These are phyloP conservation scores for Yponomeuta cagnagella DNA, from an alignment of 2,888 invertebrate genomes.

Conservation along the genomic window DNA sequence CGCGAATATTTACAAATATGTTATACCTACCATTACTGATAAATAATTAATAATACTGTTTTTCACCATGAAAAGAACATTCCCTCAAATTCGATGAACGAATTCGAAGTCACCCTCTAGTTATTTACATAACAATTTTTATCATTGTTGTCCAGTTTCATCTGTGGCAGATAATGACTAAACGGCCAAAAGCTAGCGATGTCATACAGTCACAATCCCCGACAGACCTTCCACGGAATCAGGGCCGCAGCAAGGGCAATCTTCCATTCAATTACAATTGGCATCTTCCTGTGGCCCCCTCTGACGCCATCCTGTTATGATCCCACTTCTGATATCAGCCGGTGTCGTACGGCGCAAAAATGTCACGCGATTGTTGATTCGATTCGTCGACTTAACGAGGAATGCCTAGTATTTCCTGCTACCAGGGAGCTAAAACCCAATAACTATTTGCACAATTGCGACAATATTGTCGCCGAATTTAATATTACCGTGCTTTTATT, in stretches of 20 bases:
- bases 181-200: not conserved
- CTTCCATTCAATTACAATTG: slow-evolving; percentile 47
- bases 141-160: too few relatives aligned
- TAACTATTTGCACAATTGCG: too few relatives aligned
- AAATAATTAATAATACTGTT: too few relatives aligned
- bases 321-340: not conserved
- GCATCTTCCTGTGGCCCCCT: slow-evolving; percentile 49
- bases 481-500: too few relatives aligned
- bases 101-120: too few relatives aligned
- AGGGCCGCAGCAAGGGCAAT: slow-evolving; percentile 20
- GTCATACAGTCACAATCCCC: slow-evolving; percentile 11
- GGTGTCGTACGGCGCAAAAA: not conserved
- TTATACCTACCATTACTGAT: too few relatives aligned
- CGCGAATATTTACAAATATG: too few relatives aligned
- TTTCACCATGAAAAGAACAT: too few relatives aligned
- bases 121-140: too few relatives aligned
- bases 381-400: not conserved
- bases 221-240: slow-evolving; percentile 26
- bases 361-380: not conserved
- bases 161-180: not conserved
- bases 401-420: not conserved
- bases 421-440: too few relatives aligned
- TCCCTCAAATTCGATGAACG: too few relatives aligned
- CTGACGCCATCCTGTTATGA: slow-evolving; percentile 44
- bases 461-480: too few relatives aligned